Conservation (phyloP, 2,797 vertebrate genomes). For the Luscinia megarhynchos region DNA sequence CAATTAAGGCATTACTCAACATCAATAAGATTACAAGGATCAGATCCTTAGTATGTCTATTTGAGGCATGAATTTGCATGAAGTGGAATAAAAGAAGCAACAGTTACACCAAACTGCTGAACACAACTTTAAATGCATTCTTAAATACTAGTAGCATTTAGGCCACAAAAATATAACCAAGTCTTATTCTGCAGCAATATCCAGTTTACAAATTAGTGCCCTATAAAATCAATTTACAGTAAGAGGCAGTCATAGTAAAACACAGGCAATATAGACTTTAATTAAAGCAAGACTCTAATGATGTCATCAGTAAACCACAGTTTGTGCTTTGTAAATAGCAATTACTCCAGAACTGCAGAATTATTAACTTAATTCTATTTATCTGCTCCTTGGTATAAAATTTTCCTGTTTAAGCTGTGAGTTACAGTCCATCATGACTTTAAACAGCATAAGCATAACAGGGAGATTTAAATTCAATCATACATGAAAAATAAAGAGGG, state of each 20-base stretch:
- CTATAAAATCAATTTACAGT: constrained; percentile 27
- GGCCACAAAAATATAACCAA: not conserved
- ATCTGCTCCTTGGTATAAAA: not conserved
- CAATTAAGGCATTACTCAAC: constrained; percentile 34
- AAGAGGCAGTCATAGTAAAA: constrained; percentile 11
- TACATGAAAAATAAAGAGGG: not conserved
- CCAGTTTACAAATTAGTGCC: constrained; percentile 12
- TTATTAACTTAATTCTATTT: constrained; percentile 40
- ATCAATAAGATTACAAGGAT: not conserved
- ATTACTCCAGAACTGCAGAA: constrained; percentile 12
- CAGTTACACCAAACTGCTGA: constrained; percentile 8
- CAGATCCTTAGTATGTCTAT: not conserved
- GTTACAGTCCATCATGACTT: not conserved
- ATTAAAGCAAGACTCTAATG: constrained; percentile 45
- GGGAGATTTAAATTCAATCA: not conserved
- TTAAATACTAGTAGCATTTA: not conserved
- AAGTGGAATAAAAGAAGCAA: constrained; percentile 12
- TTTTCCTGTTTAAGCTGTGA: not conserved
- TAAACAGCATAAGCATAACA: not conserved
- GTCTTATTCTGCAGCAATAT: constrained; percentile 1
- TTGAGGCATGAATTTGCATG: not conserved
- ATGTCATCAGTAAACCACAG: constrained; percentile 8
- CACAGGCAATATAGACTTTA: constrained; percentile 19
- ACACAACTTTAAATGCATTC: not conserved
- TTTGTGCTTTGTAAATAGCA: constrained; percentile 26